These are phyloP conservation scores for Pocillopora meandrina DNA, from an alignment of 92 coral and sea anemone species.

Conservation along the genomic window DNA sequence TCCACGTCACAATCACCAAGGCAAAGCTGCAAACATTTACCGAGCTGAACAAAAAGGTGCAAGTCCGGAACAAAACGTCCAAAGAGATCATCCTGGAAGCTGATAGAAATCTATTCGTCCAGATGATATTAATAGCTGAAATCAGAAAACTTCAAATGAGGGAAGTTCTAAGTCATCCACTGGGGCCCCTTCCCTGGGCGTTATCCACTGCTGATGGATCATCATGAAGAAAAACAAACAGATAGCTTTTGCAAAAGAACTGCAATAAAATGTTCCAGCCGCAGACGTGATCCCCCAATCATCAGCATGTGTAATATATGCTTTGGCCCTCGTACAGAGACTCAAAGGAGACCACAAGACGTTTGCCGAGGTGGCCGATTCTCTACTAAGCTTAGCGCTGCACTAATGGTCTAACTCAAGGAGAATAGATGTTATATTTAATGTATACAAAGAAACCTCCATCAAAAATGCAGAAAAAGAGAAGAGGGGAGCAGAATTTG, in stretches of 20 bases:
- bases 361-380: no score
- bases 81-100: conserved; percentile 37
- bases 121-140: conserved; percentile 44
- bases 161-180: conserved; percentile 56
- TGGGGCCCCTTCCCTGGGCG: conserved; percentile 66
- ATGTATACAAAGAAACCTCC: conserved; percentile 46
- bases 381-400: conserved; percentile 11
- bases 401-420: conserved; percentile 41
- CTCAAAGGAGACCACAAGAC: no score
- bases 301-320: no score
- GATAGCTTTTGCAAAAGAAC: no score
- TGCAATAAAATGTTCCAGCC: no score
- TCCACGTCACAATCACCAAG: not conserved
- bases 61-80: conserved; percentile 23
- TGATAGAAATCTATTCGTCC: conserved; percentile 44
- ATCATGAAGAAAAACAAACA: no score
- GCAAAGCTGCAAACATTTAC: not conserved
- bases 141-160: conserved; percentile 52
- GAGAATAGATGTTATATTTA: conserved; percentile 60
- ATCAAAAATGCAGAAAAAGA: conserved; percentile 65
- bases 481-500: conserved; percentile 43
- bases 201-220: no score
- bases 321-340: no score
- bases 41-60: conserved; percentile 26
- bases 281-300: no score